These are phyloP conservation scores for Geopemphigus sp. DNA, from an alignment of 1,140 invertebrate species.

Conservation along the genomic window DNA sequence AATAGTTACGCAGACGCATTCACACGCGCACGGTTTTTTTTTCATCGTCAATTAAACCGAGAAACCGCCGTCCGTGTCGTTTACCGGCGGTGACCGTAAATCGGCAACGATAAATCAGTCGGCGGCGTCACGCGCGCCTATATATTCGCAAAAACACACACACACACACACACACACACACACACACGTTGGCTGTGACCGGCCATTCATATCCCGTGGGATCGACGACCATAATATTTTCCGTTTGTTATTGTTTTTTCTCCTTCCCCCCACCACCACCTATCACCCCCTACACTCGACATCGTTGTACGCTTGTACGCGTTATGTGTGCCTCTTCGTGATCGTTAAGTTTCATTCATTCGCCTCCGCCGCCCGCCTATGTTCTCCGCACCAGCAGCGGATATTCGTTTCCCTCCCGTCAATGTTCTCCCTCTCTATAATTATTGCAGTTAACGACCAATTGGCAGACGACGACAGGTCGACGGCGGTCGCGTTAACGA, in stretches of 20 bases:
- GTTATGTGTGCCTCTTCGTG: not conserved
- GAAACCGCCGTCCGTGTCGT: not conserved
- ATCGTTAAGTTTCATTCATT: constrained; percentile 19
- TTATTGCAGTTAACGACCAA: not conserved
- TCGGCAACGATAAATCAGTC: constrained; percentile 9
- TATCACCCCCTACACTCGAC: no score
- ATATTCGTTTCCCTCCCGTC: not conserved
- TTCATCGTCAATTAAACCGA: constrained; percentile 25
- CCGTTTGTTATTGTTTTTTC: not conserved
- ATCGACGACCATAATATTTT: not conserved
- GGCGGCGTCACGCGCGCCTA: no score
- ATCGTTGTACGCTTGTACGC: not conserved
- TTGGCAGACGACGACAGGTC: not conserved
- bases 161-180: not conserved
- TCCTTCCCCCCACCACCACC: not conserved
- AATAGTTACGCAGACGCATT: not conserved
- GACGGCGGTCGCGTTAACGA: no score
- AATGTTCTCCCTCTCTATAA: not conserved
- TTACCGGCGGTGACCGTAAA: not conserved
- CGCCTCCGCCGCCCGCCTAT: no score
- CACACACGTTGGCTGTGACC: not conserved
- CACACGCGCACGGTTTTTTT: not conserved
- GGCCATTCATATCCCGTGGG: not conserved
- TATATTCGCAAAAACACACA: no score
- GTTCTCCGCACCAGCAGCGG: not conserved